Conservation (phyloP, 2,113 vertebrate species). For the Girardinichthys multiradiatus region DNA sequence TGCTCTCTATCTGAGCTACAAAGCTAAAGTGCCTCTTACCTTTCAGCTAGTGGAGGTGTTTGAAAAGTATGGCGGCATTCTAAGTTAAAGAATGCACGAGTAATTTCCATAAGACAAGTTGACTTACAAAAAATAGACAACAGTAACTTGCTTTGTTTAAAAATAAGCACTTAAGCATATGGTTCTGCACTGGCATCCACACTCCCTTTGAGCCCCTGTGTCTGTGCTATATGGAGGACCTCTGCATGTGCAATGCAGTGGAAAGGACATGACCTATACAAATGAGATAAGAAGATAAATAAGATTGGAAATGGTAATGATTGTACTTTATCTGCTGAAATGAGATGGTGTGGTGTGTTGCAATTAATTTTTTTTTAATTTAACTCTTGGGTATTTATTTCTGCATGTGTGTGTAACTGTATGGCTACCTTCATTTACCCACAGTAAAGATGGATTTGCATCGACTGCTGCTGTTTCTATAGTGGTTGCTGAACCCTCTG, state of each 20-base stretch:
- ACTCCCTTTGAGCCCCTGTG: constrained; percentile 54
- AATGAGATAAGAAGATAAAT: constrained; percentile 17
- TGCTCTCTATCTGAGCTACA: constrained; percentile 19
- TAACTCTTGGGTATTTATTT: neutral
- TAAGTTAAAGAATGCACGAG: neutral
- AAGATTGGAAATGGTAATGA: neutral
- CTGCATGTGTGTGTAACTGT: too few relatives aligned
- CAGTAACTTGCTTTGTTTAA: neutral
- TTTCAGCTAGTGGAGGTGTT: constrained; percentile 19
- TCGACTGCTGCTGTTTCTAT: neutral
- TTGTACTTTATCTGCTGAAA: neutral
- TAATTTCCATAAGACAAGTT: neutral
- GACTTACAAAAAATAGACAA: constrained; percentile 5
- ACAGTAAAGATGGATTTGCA: neutral
- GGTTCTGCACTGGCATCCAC: constrained; percentile 28
- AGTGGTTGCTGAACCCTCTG: too few relatives aligned
- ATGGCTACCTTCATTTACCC: too few relatives aligned
- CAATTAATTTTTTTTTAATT: neutral
- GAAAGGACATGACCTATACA: constrained; percentile 48
- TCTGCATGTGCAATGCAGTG: constrained; percentile 56
- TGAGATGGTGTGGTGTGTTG: neutral
- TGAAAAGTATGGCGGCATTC: constrained; percentile 4
- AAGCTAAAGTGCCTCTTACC: constrained; percentile 12
- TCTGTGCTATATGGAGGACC: constrained; percentile 32
- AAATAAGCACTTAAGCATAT: neutral